phyloP scores from a whole-genome alignment of 2,888 invertebrate species.

The Orthosia gracilis region DNA sequence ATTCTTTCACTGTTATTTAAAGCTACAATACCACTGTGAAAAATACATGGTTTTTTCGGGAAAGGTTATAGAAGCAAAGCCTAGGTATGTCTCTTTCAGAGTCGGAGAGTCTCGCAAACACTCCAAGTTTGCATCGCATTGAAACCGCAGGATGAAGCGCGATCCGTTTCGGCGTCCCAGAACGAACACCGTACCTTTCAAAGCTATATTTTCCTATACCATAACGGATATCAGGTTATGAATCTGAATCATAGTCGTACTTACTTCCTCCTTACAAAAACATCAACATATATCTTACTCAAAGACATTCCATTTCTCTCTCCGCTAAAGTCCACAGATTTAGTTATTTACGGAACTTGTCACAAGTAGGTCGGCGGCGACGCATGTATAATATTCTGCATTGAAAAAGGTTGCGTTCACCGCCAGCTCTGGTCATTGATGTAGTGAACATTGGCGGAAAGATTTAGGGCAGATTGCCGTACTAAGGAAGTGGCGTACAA shows the following conservation, averaged over 20 bases:
- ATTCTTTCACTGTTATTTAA: too few species aligned
- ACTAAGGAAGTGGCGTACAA: constrained; percentile 49
- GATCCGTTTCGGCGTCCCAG: not conserved
- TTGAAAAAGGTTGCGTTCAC: constrained; percentile 53
- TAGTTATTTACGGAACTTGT: constrained; percentile 38
- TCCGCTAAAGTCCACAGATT: constrained; percentile 7
- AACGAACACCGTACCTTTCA: not conserved
- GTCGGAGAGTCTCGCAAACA: not conserved
- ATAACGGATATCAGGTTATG: not conserved
- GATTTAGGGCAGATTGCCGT: constrained; percentile 60
- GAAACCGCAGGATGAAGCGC: not conserved
- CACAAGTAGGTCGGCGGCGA: constrained; percentile 37
- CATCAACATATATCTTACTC: constrained; percentile 10
- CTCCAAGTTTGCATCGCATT: not conserved
- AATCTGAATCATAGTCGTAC: constrained; percentile 10
- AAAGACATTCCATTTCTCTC: constrained; percentile 4
- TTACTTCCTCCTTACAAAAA: constrained; percentile 7
- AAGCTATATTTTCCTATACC: not conserved
- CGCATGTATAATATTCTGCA: constrained; percentile 36
- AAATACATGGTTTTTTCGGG: too few species aligned
- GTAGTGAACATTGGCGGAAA: constrained; percentile 64
- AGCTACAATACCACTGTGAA: too few species aligned
- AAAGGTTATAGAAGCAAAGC: too few species aligned
- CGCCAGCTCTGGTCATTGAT: constrained; percentile 41
- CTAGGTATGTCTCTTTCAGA: not conserved